Evolutionary conservation across 1,140 invertebrate genomes (phyloP), one percentile per base, ranked within the genome.

Genomic region (Dendrolimus punctatus): DNA sequence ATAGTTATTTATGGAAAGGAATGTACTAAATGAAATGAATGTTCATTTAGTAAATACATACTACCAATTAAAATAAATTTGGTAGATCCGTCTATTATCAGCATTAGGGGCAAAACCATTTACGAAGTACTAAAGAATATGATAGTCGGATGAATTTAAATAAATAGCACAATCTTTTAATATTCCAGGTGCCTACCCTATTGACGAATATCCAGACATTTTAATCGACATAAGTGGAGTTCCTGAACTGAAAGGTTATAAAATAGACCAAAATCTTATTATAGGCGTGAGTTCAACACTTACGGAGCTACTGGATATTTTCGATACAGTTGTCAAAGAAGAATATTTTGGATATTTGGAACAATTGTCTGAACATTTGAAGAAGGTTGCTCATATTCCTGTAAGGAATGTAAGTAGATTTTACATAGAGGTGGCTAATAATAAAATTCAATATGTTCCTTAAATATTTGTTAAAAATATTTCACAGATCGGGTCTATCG

Each of bases 151-250:
- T 23, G 1, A 23, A 2, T 23, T 23, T 23, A 23, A 23, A 23
- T 23, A 2, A 23, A 23, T 23, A 23, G n/a, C 23, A 48, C 8
- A 41, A 10, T 45, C 7, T 49, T 50, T 39, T 42, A 44, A 90
- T 90, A 37, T 91, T 39, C 90, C 92, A 87, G 93, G 92, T 9
- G 90, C 90, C 4, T 91, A 50, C 62, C 92, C 48, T 89, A 93
- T 55, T 88, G 89, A 66, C 90, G 90, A 89, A 87, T 91, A 49
- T 78, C 82, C 51, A 89, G 91, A 56, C 49, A 70, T 92, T 49
- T 91, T 92, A 54, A 92, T 96, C 57, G 94, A 95, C 66, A 75
- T 96, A 9, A 91, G 90, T 55, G 88, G 85, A 9, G 88, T 96
- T 4, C 47, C 81, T 9, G 92, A 95, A 58, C 64, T 96, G 6